Conservation (phyloP, 1,140 invertebrate species). For the Ceratitis capitata region DNA sequence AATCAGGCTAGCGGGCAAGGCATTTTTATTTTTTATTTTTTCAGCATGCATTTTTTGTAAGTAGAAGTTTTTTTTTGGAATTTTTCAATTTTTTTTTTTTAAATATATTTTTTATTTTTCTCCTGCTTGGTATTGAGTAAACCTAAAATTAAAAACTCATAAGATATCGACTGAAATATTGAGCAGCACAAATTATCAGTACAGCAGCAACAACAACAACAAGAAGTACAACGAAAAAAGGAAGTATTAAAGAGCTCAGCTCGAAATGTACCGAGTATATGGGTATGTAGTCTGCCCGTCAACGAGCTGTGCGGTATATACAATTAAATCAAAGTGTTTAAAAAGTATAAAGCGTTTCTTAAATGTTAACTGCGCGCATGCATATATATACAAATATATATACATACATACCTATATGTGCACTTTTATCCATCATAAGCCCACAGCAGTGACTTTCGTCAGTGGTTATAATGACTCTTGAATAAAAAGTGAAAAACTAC, state of each 20-base stretch:
- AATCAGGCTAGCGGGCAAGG: not conserved
- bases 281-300: not conserved
- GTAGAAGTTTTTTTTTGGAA: too few relatives aligned
- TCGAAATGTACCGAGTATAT: too few relatives aligned
- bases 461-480: not conserved
- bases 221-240: constrained; percentile 4
- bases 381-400: not conserved
- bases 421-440: not conserved
- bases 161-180: constrained; percentile 66
- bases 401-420: not conserved
- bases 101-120: not conserved
- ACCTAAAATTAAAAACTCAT: constrained; percentile 66
- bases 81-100: not conserved
- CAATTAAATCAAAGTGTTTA: not conserved
- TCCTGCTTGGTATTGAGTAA: constrained; percentile 43
- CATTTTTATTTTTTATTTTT: too few relatives aligned
- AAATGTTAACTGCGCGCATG: not conserved
- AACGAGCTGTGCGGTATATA: not conserved
- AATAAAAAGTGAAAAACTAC: not conserved
- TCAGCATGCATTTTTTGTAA: too few relatives aligned
- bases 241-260: not conserved
- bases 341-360: not conserved
- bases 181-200: constrained; percentile 66
- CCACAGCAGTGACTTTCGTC: not conserved
- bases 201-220: constrained; percentile 45